A percentile compares a stretch with the other conserved stretches of the same genome.
phyloP scores from a whole-genome alignment of 2,113 vertebrate species.

The Macrotis lagotis region DNA sequence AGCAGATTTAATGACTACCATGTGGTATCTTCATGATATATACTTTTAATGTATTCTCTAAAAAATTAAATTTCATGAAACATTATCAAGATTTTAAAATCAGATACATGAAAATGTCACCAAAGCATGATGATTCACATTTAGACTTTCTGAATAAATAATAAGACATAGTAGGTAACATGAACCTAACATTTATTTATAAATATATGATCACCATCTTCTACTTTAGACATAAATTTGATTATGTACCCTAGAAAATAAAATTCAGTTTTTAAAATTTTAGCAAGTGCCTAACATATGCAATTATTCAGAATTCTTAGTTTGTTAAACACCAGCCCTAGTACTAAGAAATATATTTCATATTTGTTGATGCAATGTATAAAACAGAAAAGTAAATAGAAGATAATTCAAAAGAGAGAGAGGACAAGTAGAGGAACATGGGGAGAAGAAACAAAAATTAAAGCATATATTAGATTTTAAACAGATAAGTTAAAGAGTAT shows the following conservation, averaged over 20 bases:
- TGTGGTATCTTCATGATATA: not conserved
- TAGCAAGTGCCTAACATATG: not conserved
- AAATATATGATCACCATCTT: not conserved
- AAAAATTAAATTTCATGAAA: not conserved
- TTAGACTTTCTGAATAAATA: not conserved
- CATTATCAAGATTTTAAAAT: not conserved
- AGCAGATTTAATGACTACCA: not conserved
- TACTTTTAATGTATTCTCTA: not conserved
- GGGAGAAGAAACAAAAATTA: not conserved
- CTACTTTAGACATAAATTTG: not conserved
- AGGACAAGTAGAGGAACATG: not conserved
- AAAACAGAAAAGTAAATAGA: not conserved
- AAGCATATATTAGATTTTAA: not conserved
- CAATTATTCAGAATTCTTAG: not conserved
- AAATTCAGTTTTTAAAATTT: not conserved
- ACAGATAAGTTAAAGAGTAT: not conserved
- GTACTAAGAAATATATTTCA: not conserved
- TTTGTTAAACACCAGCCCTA: not conserved
- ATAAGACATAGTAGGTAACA: not conserved
- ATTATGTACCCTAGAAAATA: not conserved
- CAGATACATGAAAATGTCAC: not conserved
- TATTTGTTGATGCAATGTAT: not conserved
- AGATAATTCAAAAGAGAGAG: not conserved
- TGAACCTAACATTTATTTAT: not conserved
- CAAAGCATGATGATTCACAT: not conserved